Conservation (phyloP, 1,140 invertebrate genomes). For the Drosophila auraria region DNA sequence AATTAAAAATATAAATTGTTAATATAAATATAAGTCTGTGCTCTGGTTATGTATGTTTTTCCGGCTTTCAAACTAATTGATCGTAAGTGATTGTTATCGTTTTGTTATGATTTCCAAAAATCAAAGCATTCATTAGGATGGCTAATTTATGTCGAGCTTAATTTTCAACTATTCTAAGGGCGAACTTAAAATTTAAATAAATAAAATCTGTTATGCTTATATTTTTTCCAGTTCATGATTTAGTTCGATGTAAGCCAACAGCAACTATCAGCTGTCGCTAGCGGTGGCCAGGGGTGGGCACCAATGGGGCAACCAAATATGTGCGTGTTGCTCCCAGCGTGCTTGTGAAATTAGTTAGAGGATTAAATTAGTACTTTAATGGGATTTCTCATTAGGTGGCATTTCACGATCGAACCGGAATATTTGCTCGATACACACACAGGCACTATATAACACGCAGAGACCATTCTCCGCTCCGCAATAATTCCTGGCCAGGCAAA, state of each 20-base stretch:
- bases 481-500: slow-evolving; percentile 25
- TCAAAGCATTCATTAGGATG: no score
- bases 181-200: no score
- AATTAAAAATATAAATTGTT: neutral
- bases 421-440: slow-evolving; percentile 26
- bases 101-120: no score
- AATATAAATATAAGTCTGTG: neutral
- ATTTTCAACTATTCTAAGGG: no score
- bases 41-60: no score
- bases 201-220: neutral
- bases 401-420: slow-evolving; percentile 43
- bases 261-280: slow-evolving; percentile 30
- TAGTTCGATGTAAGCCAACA: slow-evolving; percentile 30
- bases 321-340: slow-evolving; percentile 41
- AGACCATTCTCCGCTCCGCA: neutral
- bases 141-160: no score
- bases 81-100: no score
- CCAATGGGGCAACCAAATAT: slow-evolving; percentile 1
- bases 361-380: slow-evolving; percentile 73
- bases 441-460: neutral
- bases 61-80: no score
- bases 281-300: neutral
- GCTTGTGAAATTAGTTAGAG: slow-evolving; percentile 67
- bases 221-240: neutral
- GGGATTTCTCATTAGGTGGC: slow-evolving; percentile 66